Evolutionary conservation across 1,140 invertebrate genomes (phyloP), one percentile per base, ranked within the genome.

Genomic region (Callitettix versicolor): DNA sequence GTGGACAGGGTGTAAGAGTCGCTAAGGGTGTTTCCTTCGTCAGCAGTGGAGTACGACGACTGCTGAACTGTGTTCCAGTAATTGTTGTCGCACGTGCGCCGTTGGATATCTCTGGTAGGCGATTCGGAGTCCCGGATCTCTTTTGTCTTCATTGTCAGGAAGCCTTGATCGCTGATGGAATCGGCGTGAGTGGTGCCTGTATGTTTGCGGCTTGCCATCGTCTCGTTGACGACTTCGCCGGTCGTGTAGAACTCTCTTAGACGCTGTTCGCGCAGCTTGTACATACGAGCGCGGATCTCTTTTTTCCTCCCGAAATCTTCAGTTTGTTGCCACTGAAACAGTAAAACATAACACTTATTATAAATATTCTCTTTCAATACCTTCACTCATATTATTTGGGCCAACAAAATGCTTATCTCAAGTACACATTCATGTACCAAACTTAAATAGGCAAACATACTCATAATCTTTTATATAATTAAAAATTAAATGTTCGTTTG

Each of bases 271-370:
- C 86, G 77, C 60, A 92, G 73, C 59, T 83, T 82, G 65, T 86
- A 88, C 79, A 88, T 85, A 66, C 89, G 79, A 17, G 83, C 76
- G 41, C 89, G 77, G 62, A 93, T 92, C 68, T 88, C 85, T 67
- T 88, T 88, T 67, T 89, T 85, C 48, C 81, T 79, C 26, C 84
- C 82, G 69, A 88, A 88, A 69, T 91, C 86, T 63, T 90, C 84
- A 14, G 88, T 85, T 65, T 85, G 80, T 69, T 86, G 83, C 83
- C 88, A 88, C 88, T 91, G 75, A 53, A 64, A 61, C 52, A 38
- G 55, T 38, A 70, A 73, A 57, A 41, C n/a, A n/a, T n/a, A n/a
- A n/a, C n/a, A n/a, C n/a, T n/a, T n/a, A n/a, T n/a, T n/a, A n/a
- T n/a, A n/a, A n/a, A n/a, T n/a, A n/a, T n/a, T n/a, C n/a, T n/a